phyloP scores from a whole-genome alignment of 2,888 invertebrate species.

The Altica lythri region DNA sequence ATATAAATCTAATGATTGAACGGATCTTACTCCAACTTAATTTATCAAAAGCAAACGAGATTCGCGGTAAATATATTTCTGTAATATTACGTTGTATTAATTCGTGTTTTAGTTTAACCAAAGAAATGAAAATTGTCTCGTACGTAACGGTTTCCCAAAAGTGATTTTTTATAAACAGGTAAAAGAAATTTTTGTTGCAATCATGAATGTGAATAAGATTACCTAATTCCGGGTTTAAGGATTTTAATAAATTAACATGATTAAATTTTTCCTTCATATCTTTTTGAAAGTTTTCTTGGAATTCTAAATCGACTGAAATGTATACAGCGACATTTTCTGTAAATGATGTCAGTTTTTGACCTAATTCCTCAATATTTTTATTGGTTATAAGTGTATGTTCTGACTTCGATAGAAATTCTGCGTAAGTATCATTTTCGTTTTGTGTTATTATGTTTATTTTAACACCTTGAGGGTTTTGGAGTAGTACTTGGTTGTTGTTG shows the following conservation, averaged over 20 bases:
- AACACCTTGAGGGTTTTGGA: background rate
- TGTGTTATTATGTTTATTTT: background rate
- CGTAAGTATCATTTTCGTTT: background rate
- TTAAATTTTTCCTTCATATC: background rate
- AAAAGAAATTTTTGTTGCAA: conserved; percentile 3
- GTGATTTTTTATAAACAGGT: conserved; percentile 2
- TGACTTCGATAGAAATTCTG: conserved; percentile 2
- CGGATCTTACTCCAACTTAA: conserved; percentile 19
- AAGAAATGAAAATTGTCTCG: conserved; percentile 16
- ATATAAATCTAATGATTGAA: conserved; percentile 12
- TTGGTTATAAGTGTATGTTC: conserved; percentile 1
- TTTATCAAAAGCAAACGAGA: conserved; percentile 13
- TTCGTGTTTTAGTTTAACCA: conserved; percentile 6
- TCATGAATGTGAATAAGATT: background rate
- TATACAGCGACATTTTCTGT: conserved; percentile 4
- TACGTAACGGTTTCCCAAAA: conserved; percentile 1
- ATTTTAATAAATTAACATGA: background rate
- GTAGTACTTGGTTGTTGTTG: background rate
- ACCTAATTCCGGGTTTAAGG: background rate
- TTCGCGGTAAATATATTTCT: conserved; percentile 18
- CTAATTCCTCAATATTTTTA: background rate
- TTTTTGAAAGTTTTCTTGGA: conserved; percentile 5
- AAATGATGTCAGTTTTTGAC: background rate
- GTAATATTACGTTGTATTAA: conserved; percentile 20
- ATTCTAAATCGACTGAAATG: conserved; percentile 4